Base-by-base conservation (phyloP, 2,113 vertebrate species). In the Macrotus californicus region DNA sequence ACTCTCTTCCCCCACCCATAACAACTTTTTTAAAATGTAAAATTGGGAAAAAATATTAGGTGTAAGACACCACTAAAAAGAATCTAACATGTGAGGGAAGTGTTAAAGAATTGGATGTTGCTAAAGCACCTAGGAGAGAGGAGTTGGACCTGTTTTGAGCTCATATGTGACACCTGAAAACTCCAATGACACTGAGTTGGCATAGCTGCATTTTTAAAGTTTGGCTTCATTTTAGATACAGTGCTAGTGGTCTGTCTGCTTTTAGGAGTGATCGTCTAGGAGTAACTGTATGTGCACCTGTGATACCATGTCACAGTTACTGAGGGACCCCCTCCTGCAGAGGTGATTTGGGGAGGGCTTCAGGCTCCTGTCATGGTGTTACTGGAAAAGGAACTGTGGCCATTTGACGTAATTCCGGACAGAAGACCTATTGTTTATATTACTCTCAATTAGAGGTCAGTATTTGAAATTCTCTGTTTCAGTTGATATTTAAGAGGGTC, bases 391-490 rank as follows among this genome's bases (percentile, higher is more conserved):
- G 39, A 76, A 15, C 70, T 22, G 41, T 86, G 46, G 29, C 50
- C 6, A 15, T 48, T 73, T 67, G 73, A 22, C 76, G 24, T 64
- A 36, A 79, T 95, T 88, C 26, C 89, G 50, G 48, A 48, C 48
- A 87, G 59, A 87, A 89, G 46, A 69, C 46, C 48, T 83, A n/a
- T 64, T 89, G 80, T 92, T 83, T 61, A 48, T 87, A 39, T 87
- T 64, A 34, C 5, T 13, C 19, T 73, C 48, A 93, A 54, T 86
- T 91, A 87, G 50, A 91, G 36, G 67, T 66, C 41, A 82, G 48
- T 59, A 39, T 92, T 93, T 96, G 52, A 75, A 91, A 54, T 82
- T 94, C 67, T 89, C 15, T 59, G 15, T 86, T n/a, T 80, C 79
- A 69, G 80, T 82, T 24, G 46, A 39, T 64, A 7, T 69, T 64